These are phyloP conservation scores for Patagioenas fasciata DNA, from an alignment of 2,113 vertebrate genomes.

Conservation along the genomic window DNA sequence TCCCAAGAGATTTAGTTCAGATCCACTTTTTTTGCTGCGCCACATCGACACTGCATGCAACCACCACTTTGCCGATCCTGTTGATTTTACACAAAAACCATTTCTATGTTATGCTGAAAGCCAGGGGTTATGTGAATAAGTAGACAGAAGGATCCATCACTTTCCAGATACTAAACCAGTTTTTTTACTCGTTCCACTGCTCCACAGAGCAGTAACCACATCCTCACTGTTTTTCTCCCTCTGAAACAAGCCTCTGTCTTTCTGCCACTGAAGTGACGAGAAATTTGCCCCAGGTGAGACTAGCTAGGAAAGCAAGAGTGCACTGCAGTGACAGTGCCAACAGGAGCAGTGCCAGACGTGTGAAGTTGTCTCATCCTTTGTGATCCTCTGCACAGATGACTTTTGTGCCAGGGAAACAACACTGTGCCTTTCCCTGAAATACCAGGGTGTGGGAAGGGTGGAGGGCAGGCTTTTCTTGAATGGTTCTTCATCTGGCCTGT, in stretches of 20 bases:
- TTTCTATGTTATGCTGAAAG: not conserved
- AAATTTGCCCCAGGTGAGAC: slow-evolving; percentile 1
- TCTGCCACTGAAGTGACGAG: not conserved
- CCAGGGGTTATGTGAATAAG: not conserved
- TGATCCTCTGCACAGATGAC: not conserved
- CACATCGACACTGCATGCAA: fast-evolving
- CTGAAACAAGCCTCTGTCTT: not conserved
- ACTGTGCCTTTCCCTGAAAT: not conserved
- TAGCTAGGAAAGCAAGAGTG: not conserved
- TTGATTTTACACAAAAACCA: not conserved
- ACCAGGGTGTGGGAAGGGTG: not conserved
- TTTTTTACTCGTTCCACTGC: not conserved
- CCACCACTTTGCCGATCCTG: not conserved
- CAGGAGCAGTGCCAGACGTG: not conserved
- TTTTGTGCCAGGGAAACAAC: not conserved
- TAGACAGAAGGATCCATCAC: not conserved
- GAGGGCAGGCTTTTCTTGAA: not conserved
- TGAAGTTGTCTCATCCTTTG: not conserved
- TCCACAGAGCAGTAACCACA: not conserved
- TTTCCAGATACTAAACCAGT: not conserved
- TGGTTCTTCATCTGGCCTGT: not conserved
- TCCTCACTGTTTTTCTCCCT: not conserved
- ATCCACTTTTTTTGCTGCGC: not conserved
- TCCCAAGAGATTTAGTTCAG: not conserved
- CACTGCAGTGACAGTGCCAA: not conserved